Base-by-base conservation (phyloP, 2,113 vertebrate species). In the Apteryx owenii region DNA sequence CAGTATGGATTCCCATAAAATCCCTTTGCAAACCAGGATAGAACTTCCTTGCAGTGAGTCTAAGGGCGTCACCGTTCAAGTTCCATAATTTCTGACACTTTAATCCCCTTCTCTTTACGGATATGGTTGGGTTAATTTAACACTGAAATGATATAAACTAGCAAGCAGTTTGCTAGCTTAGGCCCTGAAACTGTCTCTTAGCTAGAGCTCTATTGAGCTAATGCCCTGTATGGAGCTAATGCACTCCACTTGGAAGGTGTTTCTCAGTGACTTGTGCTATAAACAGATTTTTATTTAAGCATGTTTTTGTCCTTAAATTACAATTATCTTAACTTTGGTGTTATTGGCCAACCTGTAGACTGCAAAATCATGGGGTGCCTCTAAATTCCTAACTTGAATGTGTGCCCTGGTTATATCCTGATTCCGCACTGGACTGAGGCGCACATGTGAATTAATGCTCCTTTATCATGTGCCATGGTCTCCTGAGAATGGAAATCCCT, bases 381-480 rank as follows among this genome's bases (percentile, higher is more conserved):
- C 56, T 60, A 19, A 60, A 33, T 33, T 60, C 56, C 31, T 60
- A 29, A 33, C 33, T 36, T 42, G 36, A 36, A 10, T 1, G 0
- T 21, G 22, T 6, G 10, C 2, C 0, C 1, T 16, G 11, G 7
- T 50, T 73, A 11, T 38, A 70, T 40, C 10, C 5, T 17, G 31
- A 54, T 21, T 36, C 9, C 28, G 17, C 19, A 72, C 12, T 9
- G 18, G 14, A 66, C 8, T 16, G 31, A 66, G 21, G 54, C 26
- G 4, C 17, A 61, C 9, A 1, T 61, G 18, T 8, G 29, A n/a
- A 64, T 9, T 51, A 22, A 51, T 11, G 20, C 5, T 83, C 6
- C 42, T 80, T 76, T 69, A 29, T 13, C 5, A 7, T 2, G 6
- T 61, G 25, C 18, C 5, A 7, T 1, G 7, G 4, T 38, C 25